Evolutionary conservation across 2,113 vertebrate species (phyloP).

Genomic region (Rutilus rutilus): DNA sequence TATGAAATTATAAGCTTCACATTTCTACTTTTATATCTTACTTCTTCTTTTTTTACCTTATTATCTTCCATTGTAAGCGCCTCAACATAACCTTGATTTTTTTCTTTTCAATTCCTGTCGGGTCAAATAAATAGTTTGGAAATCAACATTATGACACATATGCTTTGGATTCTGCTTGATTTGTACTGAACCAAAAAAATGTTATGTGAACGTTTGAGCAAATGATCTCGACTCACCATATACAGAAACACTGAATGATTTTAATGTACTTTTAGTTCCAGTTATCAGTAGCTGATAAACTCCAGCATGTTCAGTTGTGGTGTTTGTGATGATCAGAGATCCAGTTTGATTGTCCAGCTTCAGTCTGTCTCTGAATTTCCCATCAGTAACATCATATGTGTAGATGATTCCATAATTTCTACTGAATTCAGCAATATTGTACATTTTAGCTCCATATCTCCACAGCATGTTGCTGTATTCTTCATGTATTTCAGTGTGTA

Average conservation of each 20-base stretch:
- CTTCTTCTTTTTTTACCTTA: background rate
- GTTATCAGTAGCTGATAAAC: accelerated
- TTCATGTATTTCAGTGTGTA: background rate
- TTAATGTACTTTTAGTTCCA: accelerated
- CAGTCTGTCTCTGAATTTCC: background rate
- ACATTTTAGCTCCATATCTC: background rate
- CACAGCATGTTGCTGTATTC: background rate
- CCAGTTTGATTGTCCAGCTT: background rate
- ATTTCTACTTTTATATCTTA: background rate
- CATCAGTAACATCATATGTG: background rate
- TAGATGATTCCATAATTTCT: accelerated
- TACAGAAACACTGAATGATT: background rate
- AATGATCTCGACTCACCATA: background rate
- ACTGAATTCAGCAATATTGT: background rate
- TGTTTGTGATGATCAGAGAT: background rate
- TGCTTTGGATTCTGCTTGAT: background rate
- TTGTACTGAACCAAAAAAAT: background rate
- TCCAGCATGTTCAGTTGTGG: background rate
- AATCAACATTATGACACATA: background rate
- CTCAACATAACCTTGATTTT: accelerated
- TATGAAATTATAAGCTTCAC: background rate
- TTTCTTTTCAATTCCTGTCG: background rate
- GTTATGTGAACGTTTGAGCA: too few relatives aligned
- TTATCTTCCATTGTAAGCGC: background rate
- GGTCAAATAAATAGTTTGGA: background rate